Evolutionary conservation across 2,797 vertebrate species (phyloP).

Genomic region (Oophaga sylvatica): DNA sequence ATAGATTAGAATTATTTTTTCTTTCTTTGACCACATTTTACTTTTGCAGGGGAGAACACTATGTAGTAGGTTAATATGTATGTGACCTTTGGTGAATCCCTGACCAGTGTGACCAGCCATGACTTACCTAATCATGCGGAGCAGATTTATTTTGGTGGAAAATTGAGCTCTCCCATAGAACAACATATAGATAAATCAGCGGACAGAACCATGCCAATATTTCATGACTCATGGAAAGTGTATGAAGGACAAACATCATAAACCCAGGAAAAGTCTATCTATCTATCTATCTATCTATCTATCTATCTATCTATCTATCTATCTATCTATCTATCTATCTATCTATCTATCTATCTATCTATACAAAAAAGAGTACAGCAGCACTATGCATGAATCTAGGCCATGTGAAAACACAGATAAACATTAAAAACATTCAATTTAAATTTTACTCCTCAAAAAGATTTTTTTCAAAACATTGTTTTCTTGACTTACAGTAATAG

Average conservation of each 20-base stretch:
- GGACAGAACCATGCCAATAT: slow-evolving; percentile 29
- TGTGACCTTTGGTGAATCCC: slow-evolving; percentile 71
- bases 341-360: too few relatives aligned
- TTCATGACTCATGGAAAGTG: not conserved
- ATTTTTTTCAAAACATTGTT: too few relatives aligned
- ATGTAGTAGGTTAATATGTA: slow-evolving; percentile 69
- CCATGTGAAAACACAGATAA: too few relatives aligned
- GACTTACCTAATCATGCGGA: slow-evolving; percentile 72
- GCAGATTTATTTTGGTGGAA: slow-evolving; percentile 70
- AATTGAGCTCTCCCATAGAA: slow-evolving; percentile 70
- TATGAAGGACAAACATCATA: not conserved
- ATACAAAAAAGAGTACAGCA: too few relatives aligned
- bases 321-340: slow-evolving; percentile 2
- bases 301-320: slow-evolving; percentile 16
- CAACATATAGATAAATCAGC: slow-evolving; percentile 66
- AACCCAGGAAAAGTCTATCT: not conserved
- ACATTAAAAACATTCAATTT: too few relatives aligned
- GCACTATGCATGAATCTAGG: too few relatives aligned
- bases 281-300: slow-evolving; percentile 5
- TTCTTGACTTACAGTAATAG: too few relatives aligned
- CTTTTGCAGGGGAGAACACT: slow-evolving; percentile 64
- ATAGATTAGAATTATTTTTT: not conserved
- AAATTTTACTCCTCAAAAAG: too few relatives aligned
- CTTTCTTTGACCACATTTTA: not conserved
- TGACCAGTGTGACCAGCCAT: slow-evolving; percentile 71